A percentile compares a stretch with the other conserved stretches of the same genome.
phyloP scores from a whole-genome alignment of 1,140 invertebrate genomes.

The Dicyema japonicum region DNA sequence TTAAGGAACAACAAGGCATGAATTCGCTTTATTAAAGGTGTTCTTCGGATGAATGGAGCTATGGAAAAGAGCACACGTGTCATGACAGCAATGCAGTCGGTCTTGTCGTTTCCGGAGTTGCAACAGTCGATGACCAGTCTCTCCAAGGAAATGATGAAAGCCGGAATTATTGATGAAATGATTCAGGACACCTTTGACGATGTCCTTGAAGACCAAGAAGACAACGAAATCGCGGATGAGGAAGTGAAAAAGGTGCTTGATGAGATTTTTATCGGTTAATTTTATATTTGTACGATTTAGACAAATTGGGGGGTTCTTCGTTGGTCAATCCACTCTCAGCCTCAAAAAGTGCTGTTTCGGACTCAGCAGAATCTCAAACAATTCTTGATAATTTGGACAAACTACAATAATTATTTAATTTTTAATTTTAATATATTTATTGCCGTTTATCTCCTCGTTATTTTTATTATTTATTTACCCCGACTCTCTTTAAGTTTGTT shows the following conservation, averaged over 20 bases:
- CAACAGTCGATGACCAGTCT: slow-evolving; percentile 76
- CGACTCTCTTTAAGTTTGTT: too few species aligned
- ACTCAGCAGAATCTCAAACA: too few species aligned
- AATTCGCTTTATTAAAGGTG: slow-evolving; percentile 25
- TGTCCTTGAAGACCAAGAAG: slow-evolving; percentile 21
- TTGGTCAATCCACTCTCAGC: too few species aligned
- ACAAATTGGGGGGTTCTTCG: too few species aligned
- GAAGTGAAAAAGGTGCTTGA: slow-evolving; percentile 79
- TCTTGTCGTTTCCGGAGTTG: slow-evolving; percentile 60
- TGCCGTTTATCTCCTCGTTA: too few species aligned
- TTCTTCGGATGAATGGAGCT: slow-evolving; percentile 51
- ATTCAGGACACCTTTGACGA: slow-evolving; percentile 75
- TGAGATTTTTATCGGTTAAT: slow-evolving; percentile 70
- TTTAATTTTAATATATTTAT: too few species aligned
- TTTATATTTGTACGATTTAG: too few species aligned
- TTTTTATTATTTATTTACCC: too few species aligned
- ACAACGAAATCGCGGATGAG: slow-evolving; percentile 36
- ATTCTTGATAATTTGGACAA: too few species aligned
- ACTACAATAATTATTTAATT: too few species aligned
- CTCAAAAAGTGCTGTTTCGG: too few species aligned
- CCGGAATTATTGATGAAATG: slow-evolving; percentile 97
- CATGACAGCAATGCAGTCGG: slow-evolving; percentile 75
- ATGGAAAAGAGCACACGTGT: slow-evolving; percentile 51
- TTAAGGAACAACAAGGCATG: slow-evolving; percentile 65
- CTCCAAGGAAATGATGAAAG: slow-evolving; percentile 92